A percentile compares a stretch with the other conserved stretches of the same genome.
Evolutionary conservation across 2,113 vertebrate species (phyloP).

Genomic region (Uria lomvia): DNA sequence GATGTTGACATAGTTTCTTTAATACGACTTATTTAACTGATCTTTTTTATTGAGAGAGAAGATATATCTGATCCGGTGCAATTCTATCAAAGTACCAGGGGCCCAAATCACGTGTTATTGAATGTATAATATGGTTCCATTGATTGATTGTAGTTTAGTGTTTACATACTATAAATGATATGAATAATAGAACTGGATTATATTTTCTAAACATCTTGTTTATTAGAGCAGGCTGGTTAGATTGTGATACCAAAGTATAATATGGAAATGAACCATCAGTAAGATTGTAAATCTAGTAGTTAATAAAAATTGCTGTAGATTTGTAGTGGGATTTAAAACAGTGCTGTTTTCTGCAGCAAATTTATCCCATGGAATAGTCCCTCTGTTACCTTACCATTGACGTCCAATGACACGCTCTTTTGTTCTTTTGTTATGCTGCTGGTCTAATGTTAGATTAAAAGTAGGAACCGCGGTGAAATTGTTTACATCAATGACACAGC

Average conservation of each 20-base stretch:
- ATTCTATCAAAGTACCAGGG: not conserved
- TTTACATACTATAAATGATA: not conserved
- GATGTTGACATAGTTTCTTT: not conserved
- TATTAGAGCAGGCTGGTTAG: not conserved
- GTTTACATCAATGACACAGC: not conserved
- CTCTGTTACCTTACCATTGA: not conserved
- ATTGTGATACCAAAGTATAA: not conserved
- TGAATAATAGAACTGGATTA: not conserved
- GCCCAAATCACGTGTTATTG: not conserved
- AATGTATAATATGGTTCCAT: not conserved
- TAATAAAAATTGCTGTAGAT: not conserved
- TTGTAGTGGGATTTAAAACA: not conserved
- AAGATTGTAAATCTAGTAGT: not conserved
- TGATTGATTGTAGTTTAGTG: not conserved
- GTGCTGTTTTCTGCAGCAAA: not conserved
- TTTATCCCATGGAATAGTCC: not conserved
- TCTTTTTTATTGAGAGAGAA: not conserved
- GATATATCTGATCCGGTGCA: not conserved
- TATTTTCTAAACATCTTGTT: not conserved
- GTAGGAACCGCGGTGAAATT: not conserved
- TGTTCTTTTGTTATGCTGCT: not conserved
- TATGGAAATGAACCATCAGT: not conserved
- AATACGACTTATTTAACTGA: not conserved
- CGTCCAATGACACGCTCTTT: not conserved
- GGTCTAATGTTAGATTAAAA: not conserved